These are phyloP conservation scores for Drosophila bipectinata DNA, from an alignment of 1,140 invertebrate species.

Conservation along the genomic window DNA sequence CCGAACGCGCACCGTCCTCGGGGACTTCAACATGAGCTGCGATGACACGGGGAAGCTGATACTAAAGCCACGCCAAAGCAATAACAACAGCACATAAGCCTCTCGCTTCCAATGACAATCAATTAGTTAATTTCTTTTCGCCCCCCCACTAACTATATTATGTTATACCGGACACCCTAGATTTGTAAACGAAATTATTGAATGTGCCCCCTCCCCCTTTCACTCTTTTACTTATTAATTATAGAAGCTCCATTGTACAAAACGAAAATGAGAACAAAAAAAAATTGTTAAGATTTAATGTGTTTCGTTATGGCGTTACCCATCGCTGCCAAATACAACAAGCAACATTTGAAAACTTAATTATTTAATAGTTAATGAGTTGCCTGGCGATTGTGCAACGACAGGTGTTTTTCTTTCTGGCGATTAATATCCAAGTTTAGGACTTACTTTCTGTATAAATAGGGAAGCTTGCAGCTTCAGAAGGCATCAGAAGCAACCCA, in stretches of 20 bases:
- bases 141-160: slow-evolving; percentile 19
- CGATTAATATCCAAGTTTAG: not conserved
- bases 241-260: slow-evolving; percentile 58
- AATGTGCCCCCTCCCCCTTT: slow-evolving; percentile 7
- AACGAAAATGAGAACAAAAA: slow-evolving; percentile 27
- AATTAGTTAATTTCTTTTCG: slow-evolving; percentile 42
- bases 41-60: slow-evolving; percentile 97
- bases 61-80: slow-evolving; percentile 90
- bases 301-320: slow-evolving; percentile 44
- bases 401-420: slow-evolving; percentile 33
- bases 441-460: slow-evolving; percentile 39
- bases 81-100: slow-evolving; percentile 82
- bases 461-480: not conserved
- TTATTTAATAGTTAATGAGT: slow-evolving; percentile 26
- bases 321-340: slow-evolving; percentile 53
- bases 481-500: slow-evolving; percentile 37
- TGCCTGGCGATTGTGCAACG: slow-evolving; percentile 25
- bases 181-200: slow-evolving; percentile 46
- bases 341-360: slow-evolving; percentile 47
- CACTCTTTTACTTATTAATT: slow-evolving; percentile 51
- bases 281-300: slow-evolving; percentile 51
- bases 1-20: slow-evolving; percentile 93
- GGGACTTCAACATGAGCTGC: slow-evolving; percentile 99
- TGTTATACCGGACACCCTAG: slow-evolving; percentile 42
- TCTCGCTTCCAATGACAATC: slow-evolving; percentile 30